Base-by-base conservation (phyloP, 2,888 invertebrate species). In the Sinotaia quadrata region DNA sequence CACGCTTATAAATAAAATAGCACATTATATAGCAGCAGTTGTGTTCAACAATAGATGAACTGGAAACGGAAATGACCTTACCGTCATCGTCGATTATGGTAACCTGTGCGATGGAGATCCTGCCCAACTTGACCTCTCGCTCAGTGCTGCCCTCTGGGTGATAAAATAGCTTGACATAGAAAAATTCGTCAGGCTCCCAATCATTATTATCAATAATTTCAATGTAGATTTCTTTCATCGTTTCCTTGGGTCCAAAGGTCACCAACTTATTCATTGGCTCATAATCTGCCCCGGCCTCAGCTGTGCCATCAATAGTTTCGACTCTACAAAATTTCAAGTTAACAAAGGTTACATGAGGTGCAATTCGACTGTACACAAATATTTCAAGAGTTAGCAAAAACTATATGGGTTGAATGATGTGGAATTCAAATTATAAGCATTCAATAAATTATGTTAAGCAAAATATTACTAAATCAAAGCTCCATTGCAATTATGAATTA, bases 131-230 rank as follows among this genome's bases (percentile, higher is more conserved):
- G 2, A 89, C 89, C 21, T 87, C 82, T 4, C 85, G 78, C 8
- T 87, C 83, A 10, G 81, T 79, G 62, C 82, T 84, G 73, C 84
- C 84, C 41, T 77, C 67, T 8, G 76, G 75, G 41, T 81, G 79
- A 24, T 84, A 37, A 66, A 72, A 77, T 5, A 92, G 80, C 77
- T 91, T 90, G 29, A 91, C 89, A 82, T 91, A 91, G 84, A 92
- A 92, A 72, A 91, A 90, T 83, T 91, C 91, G 80, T 91, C 91
- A 0, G 91, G 91, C 83, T 91, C 91, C 91, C 91, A 92, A 71
- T 91, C 90, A 69, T 90, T 90, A 76, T 91, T 91, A 69, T 91
- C 89, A 10, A 91, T 86, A 69, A 91, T 90, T 73, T 90, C 89
- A 2, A 91, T 86, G 33, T 84, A 84, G 15, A 91, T 78, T 74